A percentile compares a stretch with the other conserved stretches of the same genome.
Conservation (phyloP, 2,888 invertebrate genomes). For the Cactoblastis cactorum region DNA sequence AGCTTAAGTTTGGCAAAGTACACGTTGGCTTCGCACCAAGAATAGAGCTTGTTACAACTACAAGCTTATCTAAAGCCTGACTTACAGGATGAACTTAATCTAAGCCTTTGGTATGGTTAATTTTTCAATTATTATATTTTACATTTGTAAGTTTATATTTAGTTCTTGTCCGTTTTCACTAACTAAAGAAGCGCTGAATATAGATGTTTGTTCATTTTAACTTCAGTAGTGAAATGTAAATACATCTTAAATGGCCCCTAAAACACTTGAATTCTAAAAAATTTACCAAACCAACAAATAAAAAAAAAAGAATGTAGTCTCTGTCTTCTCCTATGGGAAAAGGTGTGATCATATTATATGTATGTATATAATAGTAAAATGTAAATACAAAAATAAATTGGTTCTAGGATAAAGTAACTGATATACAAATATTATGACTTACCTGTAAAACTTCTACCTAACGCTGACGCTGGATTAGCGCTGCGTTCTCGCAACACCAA, state of each 20-base stretch:
- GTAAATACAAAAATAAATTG: neutral
- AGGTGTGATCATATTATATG: too few species aligned
- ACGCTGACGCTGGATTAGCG: slow-evolving; percentile 81
- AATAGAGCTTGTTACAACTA: slow-evolving; percentile 5
- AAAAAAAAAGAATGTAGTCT: too few species aligned
- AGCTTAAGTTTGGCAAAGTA: slow-evolving; percentile 3
- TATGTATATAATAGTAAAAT: too few species aligned
- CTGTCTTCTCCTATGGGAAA: too few species aligned
- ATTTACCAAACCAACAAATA: too few species aligned
- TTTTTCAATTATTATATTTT: neutral
- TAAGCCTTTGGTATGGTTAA: neutral
- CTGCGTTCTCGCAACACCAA: slow-evolving; percentile 80
- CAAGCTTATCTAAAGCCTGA: neutral
- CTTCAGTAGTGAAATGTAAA: too few species aligned
- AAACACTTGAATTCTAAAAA: too few species aligned
- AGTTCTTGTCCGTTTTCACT: too few species aligned
- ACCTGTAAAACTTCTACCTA: slow-evolving; percentile 76
- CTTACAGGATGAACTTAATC: neutral
- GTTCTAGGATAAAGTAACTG: too few species aligned
- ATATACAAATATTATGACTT: slow-evolving; percentile 20
- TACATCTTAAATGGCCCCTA: too few species aligned
- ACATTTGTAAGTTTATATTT: neutral
- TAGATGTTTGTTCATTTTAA: too few species aligned
- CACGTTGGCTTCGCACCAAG: slow-evolving; percentile 8
- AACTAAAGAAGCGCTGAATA: too few species aligned